Conservation (phyloP, 2,797 vertebrate species). For the Halcyon badia region DNA sequence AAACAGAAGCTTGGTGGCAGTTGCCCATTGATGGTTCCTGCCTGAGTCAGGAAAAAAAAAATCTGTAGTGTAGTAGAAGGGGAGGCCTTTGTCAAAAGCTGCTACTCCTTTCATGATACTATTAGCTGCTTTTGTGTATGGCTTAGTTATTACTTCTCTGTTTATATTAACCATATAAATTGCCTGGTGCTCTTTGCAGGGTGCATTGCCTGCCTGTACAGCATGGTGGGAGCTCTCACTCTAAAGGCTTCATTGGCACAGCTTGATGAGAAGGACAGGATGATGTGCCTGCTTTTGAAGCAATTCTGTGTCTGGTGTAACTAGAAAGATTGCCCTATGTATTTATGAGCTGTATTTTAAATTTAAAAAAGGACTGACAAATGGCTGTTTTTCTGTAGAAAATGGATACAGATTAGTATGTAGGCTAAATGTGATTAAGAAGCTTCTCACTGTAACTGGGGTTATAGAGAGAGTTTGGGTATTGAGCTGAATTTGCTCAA, state of each 20-base stretch:
- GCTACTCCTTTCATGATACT: accelerated
- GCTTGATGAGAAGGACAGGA: not conserved
- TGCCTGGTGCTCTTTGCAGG: not conserved
- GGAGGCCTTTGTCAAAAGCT: not conserved
- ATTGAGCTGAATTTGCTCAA: not conserved
- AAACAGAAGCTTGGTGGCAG: not conserved
- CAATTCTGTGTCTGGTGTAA: not conserved
- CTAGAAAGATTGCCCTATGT: not conserved
- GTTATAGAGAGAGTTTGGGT: not conserved
- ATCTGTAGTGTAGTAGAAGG: not conserved
- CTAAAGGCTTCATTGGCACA: not conserved
- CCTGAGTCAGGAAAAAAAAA: not conserved
- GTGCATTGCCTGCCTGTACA: not conserved
- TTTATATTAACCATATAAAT: not conserved
- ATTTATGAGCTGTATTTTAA: not conserved
- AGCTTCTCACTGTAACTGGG: not conserved
- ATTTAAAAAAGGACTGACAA: not conserved
- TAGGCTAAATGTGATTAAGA: not conserved
- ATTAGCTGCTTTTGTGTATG: not conserved
- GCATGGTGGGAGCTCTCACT: accelerated
- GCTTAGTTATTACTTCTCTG: not conserved
- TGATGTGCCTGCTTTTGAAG: not conserved
- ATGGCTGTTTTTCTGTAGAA: not conserved
- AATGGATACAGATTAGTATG: not conserved
- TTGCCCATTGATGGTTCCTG: not conserved